A percentile compares a stretch with the other conserved stretches of the same genome.
Conservation (phyloP, 92 coral and sea anemone genomes). For the Hydrozoanthus gracilis region DNA sequence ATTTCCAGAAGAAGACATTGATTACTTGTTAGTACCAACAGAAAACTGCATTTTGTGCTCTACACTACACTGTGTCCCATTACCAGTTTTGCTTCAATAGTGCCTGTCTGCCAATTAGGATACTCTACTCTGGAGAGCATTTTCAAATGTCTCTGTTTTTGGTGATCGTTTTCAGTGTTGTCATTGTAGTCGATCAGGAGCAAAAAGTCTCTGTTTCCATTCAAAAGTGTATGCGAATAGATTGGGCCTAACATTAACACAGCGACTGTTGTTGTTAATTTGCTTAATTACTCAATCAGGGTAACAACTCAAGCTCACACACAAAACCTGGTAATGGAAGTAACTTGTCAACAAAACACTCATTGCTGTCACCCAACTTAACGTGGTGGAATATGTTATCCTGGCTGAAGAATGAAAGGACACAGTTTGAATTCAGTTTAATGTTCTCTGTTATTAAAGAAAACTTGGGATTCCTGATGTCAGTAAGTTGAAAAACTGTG, state of each 20-base stretch:
- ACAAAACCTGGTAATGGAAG: constrained; percentile 65
- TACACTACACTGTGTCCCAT: no score
- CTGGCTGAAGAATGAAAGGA: constrained; percentile 60
- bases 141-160: no score
- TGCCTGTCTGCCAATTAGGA: no score
- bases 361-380: constrained; percentile 43
- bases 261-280: not conserved
- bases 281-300: not conserved
- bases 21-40: no score
- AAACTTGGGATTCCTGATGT: constrained; percentile 89
- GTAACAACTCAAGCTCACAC: constrained; percentile 38
- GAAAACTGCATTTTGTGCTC: no score
- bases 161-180: no score
- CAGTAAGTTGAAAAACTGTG: constrained; percentile 69
- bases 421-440: constrained; percentile 77
- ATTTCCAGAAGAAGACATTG: no score
- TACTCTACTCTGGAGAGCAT: no score
- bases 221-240: no score
- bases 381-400: constrained; percentile 74
- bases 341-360: constrained; percentile 32
- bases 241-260: not conserved
- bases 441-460: constrained; percentile 88
- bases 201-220: no score
- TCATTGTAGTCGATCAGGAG: no score
- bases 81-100: no score